Conservation (phyloP, 2,888 invertebrate genomes). For the Drosophila colorata region DNA sequence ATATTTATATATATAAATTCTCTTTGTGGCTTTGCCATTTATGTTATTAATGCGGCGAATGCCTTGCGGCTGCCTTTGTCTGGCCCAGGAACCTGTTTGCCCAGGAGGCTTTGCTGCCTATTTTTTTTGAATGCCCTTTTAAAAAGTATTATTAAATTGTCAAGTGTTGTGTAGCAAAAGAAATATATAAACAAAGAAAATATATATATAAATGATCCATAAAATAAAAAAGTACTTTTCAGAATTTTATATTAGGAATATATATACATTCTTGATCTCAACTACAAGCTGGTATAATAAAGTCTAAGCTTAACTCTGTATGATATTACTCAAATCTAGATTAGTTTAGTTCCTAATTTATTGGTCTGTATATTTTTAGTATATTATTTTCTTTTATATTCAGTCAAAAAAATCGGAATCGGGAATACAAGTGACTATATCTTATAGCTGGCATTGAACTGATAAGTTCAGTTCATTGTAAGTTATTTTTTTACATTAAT, state of each 20-base stretch:
- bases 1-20: conserved; percentile 24
- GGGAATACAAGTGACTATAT: no score
- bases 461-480: no score
- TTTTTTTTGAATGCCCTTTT: conserved; percentile 23
- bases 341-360: background rate
- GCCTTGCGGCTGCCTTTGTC: conserved; percentile 60
- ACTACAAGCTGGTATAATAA: no score
- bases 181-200: background rate
- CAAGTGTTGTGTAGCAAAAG: background rate
- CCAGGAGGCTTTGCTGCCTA: conserved; percentile 51
- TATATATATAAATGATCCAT: background rate
- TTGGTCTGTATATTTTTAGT: background rate
- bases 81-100: conserved; percentile 68
- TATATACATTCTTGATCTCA: no score
- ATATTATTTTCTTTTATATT: background rate
- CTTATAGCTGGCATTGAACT: no score
- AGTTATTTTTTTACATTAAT: no score
- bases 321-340: no score
- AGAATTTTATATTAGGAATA: no score
- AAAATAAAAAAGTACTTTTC: no score
- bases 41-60: conserved; percentile 64
- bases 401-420: no score
- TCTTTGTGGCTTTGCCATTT: conserved; percentile 70
- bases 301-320: no score
- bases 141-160: background rate